Conservation (phyloP, 2,113 vertebrate genomes). For the Onychostruthus taczanowskii region DNA sequence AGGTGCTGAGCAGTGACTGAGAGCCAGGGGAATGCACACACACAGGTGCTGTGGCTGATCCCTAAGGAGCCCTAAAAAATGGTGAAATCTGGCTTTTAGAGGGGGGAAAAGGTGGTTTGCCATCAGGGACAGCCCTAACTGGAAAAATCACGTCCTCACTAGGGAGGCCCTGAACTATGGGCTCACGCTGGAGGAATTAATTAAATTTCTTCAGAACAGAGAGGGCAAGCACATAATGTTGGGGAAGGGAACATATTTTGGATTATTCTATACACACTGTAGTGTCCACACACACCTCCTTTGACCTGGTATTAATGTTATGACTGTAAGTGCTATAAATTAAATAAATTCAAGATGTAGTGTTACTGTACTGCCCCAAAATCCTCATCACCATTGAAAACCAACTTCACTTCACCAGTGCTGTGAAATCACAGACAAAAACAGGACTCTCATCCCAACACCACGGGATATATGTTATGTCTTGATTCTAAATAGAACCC, state of each 20-base stretch:
- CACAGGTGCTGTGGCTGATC: not conserved
- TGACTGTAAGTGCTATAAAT: not conserved
- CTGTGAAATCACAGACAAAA: not conserved
- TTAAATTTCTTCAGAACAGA: not conserved
- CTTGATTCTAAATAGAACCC: not conserved
- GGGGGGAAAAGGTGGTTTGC: not conserved
- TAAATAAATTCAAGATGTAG: not conserved
- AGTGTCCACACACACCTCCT: not conserved
- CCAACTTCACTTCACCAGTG: not conserved
- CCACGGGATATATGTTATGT: not conserved
- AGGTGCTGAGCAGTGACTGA: not conserved
- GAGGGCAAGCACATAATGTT: accelerated
- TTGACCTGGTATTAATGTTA: not conserved
- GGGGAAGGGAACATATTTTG: not conserved
- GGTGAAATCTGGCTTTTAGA: not conserved
- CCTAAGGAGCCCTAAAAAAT: not conserved
- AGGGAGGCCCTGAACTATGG: not conserved
- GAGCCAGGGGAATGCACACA: not conserved
- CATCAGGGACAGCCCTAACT: not conserved
- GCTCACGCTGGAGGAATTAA: not conserved
- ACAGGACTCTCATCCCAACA: not conserved
- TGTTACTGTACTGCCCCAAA: not conserved
- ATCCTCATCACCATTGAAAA: not conserved
- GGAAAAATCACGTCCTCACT: not conserved
- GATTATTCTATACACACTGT: not conserved